Conservation (phyloP, 2,113 vertebrate species). For the Silurus meridionalis region DNA sequence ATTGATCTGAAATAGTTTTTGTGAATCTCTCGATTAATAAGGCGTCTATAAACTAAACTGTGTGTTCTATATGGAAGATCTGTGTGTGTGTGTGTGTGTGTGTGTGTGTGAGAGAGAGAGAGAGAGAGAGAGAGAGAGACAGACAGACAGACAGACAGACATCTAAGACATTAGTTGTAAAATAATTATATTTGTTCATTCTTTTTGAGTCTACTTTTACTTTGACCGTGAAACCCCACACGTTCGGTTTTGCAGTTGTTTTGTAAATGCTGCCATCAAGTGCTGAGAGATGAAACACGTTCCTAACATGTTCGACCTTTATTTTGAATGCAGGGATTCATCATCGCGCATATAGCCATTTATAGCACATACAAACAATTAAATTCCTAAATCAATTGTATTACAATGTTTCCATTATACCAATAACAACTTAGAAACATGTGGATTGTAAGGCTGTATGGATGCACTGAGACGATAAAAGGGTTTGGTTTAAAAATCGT, state of each 20-base stretch:
- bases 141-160: too few relatives aligned
- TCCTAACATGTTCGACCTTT: not conserved
- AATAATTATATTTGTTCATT: not conserved
- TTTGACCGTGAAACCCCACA: too few relatives aligned
- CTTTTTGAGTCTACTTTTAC: not conserved
- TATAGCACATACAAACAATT: not conserved
- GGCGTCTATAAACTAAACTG: not conserved
- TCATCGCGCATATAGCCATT: not conserved
- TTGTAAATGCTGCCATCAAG: slow-evolving; percentile 36
- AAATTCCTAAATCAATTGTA: not conserved
- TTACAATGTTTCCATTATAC: not conserved
- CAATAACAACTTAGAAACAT: too few relatives aligned
- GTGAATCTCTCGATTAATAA: not conserved
- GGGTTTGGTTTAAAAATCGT: not conserved
- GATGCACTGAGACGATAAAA: not conserved
- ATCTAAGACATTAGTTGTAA: too few relatives aligned
- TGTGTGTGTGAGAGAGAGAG: not conserved
- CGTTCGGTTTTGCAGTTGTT: not conserved
- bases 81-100: not conserved
- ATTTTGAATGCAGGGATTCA: not conserved
- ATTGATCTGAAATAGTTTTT: not conserved
- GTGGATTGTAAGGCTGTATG: not conserved
- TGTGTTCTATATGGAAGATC: not conserved
- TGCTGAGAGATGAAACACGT: not conserved
- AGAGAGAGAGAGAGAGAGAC: too few relatives aligned